Percentiles rank a stretch among this genome's conserved stretches.
Conservation (phyloP, 2,888 invertebrate species). For the Tetropium fuscum region DNA sequence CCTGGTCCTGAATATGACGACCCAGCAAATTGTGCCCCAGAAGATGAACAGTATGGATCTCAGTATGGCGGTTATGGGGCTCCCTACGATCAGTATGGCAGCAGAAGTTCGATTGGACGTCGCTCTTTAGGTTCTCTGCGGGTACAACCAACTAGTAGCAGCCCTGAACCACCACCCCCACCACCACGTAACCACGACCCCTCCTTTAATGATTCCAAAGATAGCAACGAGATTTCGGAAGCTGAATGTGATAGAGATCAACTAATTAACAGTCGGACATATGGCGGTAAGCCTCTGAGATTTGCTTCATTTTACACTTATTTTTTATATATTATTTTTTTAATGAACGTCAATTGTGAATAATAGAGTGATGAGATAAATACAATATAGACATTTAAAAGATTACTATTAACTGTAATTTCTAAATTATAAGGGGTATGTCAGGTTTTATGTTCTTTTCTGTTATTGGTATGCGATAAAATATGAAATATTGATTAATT, state of each 20-base stretch:
- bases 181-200: constrained; percentile 87
- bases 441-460: too few relatives aligned
- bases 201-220: constrained; percentile 92
- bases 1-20: constrained; percentile 93
- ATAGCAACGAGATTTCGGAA: constrained; percentile 94
- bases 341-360: too few relatives aligned
- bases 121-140: constrained; percentile 68
- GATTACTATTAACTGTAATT: too few relatives aligned
- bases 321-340: not conserved
- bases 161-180: constrained; percentile 76
- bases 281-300: constrained; percentile 77
- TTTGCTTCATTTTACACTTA: not conserved
- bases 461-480: too few relatives aligned
- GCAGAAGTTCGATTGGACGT: constrained; percentile 82
- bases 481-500: too few relatives aligned
- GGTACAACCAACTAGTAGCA: constrained; percentile 71
- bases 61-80: constrained; percentile 85
- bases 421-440: too few relatives aligned
- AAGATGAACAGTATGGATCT: constrained; percentile 92
- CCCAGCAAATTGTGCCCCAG: constrained; percentile 91
- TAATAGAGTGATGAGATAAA: too few relatives aligned
- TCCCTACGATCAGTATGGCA: constrained; percentile 91
- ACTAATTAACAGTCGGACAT: constrained; percentile 81
- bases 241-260: constrained; percentile 92
- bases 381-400: too few relatives aligned